Evolutionary conservation across 2,888 invertebrate genomes (phyloP).

Genomic region (Vesta saturnalis): DNA sequence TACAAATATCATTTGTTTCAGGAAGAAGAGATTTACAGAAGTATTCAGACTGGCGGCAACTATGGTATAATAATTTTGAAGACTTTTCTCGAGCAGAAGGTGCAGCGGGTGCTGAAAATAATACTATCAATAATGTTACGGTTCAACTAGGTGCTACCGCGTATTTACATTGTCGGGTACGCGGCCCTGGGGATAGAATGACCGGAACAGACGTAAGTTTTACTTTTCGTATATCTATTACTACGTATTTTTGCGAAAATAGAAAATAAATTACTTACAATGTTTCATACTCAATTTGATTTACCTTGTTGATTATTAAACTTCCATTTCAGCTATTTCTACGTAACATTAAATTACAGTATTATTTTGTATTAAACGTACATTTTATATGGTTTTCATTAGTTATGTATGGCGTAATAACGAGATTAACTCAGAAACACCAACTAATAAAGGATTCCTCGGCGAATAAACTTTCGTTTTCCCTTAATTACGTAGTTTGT

Average conservation of each 20-base stretch:
- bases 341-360: too few species aligned
- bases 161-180: constrained; percentile 83
- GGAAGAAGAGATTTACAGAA: constrained; percentile 55
- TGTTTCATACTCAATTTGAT: too few species aligned
- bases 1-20: constrained; percentile 47
- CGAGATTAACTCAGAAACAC: constrained; percentile 5
- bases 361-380: not conserved
- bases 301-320: not conserved
- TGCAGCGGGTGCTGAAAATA: constrained; percentile 70
- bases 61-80: constrained; percentile 70
- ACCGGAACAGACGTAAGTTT: constrained; percentile 59
- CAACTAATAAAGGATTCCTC: constrained; percentile 4
- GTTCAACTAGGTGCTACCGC: constrained; percentile 82
- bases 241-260: not conserved
- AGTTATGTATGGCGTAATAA: not conserved
- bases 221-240: not conserved
- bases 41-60: constrained; percentile 70
- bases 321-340: not conserved
- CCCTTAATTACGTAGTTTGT: constrained; percentile 13
- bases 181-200: constrained; percentile 75
- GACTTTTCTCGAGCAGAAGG: constrained; percentile 62
- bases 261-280: not conserved
- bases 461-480: constrained; percentile 14
- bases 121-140: constrained; percentile 78
- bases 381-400: constrained; percentile 1